phyloP scores from a whole-genome alignment of 64 coral and sea anemone genomes.

The Montipora foliosa region DNA sequence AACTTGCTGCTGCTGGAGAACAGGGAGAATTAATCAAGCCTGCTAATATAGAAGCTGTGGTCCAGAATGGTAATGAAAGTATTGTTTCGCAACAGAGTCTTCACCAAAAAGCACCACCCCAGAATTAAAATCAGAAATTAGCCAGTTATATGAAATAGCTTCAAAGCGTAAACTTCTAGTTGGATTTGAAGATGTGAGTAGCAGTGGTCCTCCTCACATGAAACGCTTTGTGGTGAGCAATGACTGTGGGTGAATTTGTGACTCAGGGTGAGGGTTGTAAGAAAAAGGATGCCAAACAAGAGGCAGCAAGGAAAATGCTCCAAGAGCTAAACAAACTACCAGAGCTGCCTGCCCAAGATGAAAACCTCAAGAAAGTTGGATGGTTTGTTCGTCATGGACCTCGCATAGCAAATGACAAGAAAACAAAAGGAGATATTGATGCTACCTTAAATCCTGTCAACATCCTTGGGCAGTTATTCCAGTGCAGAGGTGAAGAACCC shows the following conservation, averaged over 20 bases:
- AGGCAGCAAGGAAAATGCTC: slow-evolving; percentile 89
- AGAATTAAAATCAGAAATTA: slow-evolving; percentile 85
- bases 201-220: slow-evolving; percentile 92
- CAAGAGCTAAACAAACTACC: slow-evolving; percentile 86
- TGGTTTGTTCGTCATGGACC: slow-evolving; percentile 68
- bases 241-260: slow-evolving; percentile 79
- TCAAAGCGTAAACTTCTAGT: slow-evolving; percentile 84
- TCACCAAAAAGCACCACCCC: not conserved
- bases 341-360: slow-evolving; percentile 53
- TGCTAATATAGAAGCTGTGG: not conserved
- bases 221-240: slow-evolving; percentile 84
- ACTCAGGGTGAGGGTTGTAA: slow-evolving; percentile 84
- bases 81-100: not conserved
- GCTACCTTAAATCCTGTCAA: slow-evolving; percentile 89
- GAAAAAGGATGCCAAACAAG: slow-evolving; percentile 93
- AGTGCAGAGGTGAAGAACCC: slow-evolving; percentile 80
- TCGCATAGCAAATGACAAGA: slow-evolving; percentile 31
- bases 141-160: slow-evolving; percentile 94
- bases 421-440: slow-evolving; percentile 86
- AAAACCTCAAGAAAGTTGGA: slow-evolving; percentile 54
- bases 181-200: slow-evolving; percentile 86
- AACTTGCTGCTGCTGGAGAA: slow-evolving; percentile 25
- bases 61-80: slow-evolving; percentile 30
- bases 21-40: not conserved
- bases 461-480: slow-evolving; percentile 91